A percentile compares a stretch with the other conserved stretches of the same genome.
Conservation (phyloP, 1,140 invertebrate genomes). For the Bombus difficillimus region DNA sequence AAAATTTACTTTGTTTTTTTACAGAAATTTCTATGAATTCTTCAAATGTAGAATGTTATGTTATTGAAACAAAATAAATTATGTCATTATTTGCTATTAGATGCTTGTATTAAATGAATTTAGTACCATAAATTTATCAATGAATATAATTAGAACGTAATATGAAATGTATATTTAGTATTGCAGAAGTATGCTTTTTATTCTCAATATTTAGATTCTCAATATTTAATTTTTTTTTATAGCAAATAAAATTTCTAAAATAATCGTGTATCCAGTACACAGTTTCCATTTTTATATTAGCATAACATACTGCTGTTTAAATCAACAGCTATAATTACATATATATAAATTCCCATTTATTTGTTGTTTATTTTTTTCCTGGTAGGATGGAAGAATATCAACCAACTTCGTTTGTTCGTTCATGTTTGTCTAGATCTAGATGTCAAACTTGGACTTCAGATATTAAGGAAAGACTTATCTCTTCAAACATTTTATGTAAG, state of each 20-base stretch:
- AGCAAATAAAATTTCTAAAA: not conserved
- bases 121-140: not conserved
- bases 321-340: not conserved
- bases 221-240: not conserved
- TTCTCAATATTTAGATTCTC: not conserved
- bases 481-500: conserved; percentile 74
- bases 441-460: conserved; percentile 81
- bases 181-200: not conserved
- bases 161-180: not conserved
- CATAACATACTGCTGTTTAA: not conserved
- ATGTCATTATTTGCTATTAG: conserved; percentile 22
- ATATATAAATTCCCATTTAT: not conserved
- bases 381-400: conserved; percentile 61
- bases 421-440: conserved; percentile 71
- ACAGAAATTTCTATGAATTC: conserved; percentile 10
- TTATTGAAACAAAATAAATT: conserved; percentile 32
- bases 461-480: conserved; percentile 72
- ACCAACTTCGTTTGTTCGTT: conserved; percentile 57
- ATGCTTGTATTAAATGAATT: conserved; percentile 20
- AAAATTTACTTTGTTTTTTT: conserved; percentile 23
- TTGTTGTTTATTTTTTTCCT: conserved; percentile 14
- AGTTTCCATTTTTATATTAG: not conserved
- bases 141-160: not conserved
- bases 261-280: not conserved
- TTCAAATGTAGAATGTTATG: conserved; percentile 8